A percentile compares a stretch with the other conserved stretches of the same genome.
phyloP scores from a whole-genome alignment of 2,888 invertebrate species.

The Malthinus seriepunctatus region DNA sequence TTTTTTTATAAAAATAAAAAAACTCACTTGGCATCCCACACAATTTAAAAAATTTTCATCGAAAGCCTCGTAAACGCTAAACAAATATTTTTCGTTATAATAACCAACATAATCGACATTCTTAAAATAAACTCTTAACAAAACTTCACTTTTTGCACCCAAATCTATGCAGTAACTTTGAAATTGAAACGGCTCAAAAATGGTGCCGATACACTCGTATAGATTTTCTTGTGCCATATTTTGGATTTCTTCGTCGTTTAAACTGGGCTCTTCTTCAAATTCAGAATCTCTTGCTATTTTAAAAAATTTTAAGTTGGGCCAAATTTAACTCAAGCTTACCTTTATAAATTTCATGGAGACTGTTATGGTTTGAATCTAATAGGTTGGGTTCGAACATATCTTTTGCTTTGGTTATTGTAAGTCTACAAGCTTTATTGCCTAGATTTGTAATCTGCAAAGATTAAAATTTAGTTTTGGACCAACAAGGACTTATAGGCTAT shows the following conservation, averaged over 20 bases:
- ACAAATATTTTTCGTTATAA: slow-evolving; percentile 28
- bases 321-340: too few species aligned
- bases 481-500: too few species aligned
- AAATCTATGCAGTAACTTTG: slow-evolving; percentile 31
- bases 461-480: too few species aligned
- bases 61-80: slow-evolving; percentile 25
- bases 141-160: slow-evolving; percentile 17
- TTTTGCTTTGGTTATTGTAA: slow-evolving; percentile 25
- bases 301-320: too few species aligned
- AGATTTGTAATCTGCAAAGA: slow-evolving; percentile 29
- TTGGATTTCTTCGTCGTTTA: neutral
- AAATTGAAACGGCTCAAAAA: slow-evolving; percentile 34
- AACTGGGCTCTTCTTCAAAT: neutral
- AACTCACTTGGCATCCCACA: slow-evolving; percentile 24
- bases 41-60: slow-evolving; percentile 6
- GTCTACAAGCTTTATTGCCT: slow-evolving; percentile 30
- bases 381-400: too few species aligned
- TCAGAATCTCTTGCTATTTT: neutral
- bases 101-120: slow-evolving; percentile 32
- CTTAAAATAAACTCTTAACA: slow-evolving; percentile 32
- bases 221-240: slow-evolving; percentile 9
- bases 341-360: too few species aligned
- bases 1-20: neutral
- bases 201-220: slow-evolving; percentile 29
- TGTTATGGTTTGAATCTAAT: too few species aligned